Percentiles rank a stretch among this genome's conserved stretches.
These are phyloP conservation scores for Todiramphus chloris DNA, from an alignment of 2,113 vertebrate species.

Conservation along the genomic window DNA sequence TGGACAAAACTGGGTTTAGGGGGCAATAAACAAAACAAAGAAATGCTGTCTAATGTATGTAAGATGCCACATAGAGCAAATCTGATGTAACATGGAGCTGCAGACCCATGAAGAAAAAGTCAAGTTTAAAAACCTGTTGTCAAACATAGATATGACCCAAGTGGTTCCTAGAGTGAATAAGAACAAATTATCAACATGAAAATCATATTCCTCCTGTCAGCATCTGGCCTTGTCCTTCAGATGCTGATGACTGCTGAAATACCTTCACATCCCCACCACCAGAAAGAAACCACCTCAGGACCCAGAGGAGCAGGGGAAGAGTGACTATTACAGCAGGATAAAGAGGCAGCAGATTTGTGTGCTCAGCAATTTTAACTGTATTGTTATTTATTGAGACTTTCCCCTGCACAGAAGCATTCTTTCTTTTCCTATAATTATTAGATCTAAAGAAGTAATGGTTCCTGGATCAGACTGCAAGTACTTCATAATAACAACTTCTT, in stretches of 20 bases:
- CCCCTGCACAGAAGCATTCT: background rate
- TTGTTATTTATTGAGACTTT: background rate
- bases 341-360: background rate
- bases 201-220: background rate
- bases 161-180: background rate
- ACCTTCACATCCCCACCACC: background rate
- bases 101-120: background rate
- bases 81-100: accelerated
- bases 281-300: background rate
- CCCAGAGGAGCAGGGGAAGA: background rate
- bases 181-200: background rate
- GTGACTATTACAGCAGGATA: background rate
- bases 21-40: background rate
- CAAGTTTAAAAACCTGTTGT: background rate
- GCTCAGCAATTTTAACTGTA: background rate
- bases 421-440: background rate
- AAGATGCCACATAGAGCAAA: background rate
- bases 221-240: background rate
- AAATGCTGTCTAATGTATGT: background rate
- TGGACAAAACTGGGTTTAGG: background rate
- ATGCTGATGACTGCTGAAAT: background rate
- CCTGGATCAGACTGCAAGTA: background rate
- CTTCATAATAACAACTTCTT: background rate
- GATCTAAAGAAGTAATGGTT: background rate
- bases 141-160: background rate